These are phyloP conservation scores for Drosophila orena DNA, from an alignment of 1,140 invertebrate species.

Conservation along the genomic window DNA sequence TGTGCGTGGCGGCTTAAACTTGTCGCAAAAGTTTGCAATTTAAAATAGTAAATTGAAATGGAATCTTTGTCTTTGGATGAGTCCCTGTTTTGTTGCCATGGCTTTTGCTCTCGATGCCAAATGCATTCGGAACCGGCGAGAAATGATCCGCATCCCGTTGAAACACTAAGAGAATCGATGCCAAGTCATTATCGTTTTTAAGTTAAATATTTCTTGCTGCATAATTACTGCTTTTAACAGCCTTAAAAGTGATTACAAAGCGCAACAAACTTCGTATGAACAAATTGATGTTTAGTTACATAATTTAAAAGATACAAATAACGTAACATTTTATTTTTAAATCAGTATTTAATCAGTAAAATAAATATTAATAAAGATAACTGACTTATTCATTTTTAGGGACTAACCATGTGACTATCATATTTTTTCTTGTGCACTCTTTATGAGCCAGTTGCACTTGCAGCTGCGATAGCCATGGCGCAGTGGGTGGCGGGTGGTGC, in stretches of 20 bases:
- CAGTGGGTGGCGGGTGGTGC: slow-evolving; percentile 17
- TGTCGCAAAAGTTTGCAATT: slow-evolving; percentile 58
- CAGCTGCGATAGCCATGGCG: slow-evolving; percentile 11
- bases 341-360: too few relatives aligned
- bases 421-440: slow-evolving; percentile 26
- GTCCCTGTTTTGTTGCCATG: slow-evolving; percentile 9
- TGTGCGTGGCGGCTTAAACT: slow-evolving; percentile 59
- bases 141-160: slow-evolving; percentile 53
- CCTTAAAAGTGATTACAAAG: too few relatives aligned
- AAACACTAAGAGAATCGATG: not conserved
- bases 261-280: too few relatives aligned
- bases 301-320: too few relatives aligned
- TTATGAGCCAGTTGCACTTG: slow-evolving; percentile 49
- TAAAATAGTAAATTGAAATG: slow-evolving; percentile 67
- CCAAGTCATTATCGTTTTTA: too few relatives aligned
- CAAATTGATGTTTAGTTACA: too few relatives aligned
- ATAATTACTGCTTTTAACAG: too few relatives aligned
- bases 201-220: too few relatives aligned
- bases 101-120: slow-evolving; percentile 28
- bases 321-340: too few relatives aligned
- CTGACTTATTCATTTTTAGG: too few relatives aligned
- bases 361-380: too few relatives aligned
- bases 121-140: slow-evolving; percentile 43
- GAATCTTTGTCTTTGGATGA: slow-evolving; percentile 33
- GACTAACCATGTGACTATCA: too few relatives aligned